These are phyloP conservation scores for Odocoileus hemionus DNA, from an alignment of 2,113 vertebrate genomes.

Conservation along the genomic window DNA sequence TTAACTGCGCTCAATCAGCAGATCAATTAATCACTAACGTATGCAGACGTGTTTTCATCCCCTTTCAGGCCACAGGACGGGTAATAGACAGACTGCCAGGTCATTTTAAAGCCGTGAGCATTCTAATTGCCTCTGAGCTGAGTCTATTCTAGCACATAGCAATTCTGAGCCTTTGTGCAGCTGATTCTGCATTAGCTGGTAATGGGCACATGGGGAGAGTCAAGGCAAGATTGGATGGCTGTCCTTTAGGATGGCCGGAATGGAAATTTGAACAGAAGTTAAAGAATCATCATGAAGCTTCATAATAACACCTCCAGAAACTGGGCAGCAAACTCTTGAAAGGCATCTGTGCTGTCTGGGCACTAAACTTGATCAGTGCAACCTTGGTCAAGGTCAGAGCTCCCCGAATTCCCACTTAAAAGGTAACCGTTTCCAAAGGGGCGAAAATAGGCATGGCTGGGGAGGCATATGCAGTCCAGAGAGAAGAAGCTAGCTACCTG, in stretches of 20 bases:
- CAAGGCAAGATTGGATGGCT: neutral
- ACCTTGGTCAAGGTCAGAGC: neutral
- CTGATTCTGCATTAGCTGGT: conserved; percentile 11
- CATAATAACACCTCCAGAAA: neutral
- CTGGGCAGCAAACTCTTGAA: conserved; percentile 8
- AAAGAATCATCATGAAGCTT: neutral
- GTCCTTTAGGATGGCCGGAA: neutral
- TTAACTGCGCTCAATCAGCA: neutral
- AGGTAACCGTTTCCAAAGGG: neutral
- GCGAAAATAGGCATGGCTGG: neutral
- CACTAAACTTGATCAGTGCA: neutral
- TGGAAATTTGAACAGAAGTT: neutral
- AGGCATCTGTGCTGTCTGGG: neutral
- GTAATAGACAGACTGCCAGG: conserved; percentile 53
- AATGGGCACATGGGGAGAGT: neutral
- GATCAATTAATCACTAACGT: conserved; percentile 3
- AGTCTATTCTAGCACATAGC: neutral
- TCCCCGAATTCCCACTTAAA: neutral
- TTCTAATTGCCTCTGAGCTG: conserved; percentile 22
- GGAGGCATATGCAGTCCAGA: neutral
- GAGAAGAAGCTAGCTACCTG: neutral
- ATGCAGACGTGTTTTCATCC: neutral
- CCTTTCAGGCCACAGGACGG: conserved; percentile 6
- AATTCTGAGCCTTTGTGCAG: neutral
- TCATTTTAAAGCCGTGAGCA: conserved; percentile 49